A percentile compares a stretch with the other conserved stretches of the same genome.
phyloP scores from a whole-genome alignment of 2,797 vertebrate species.

The Leptatherina wallacei region DNA sequence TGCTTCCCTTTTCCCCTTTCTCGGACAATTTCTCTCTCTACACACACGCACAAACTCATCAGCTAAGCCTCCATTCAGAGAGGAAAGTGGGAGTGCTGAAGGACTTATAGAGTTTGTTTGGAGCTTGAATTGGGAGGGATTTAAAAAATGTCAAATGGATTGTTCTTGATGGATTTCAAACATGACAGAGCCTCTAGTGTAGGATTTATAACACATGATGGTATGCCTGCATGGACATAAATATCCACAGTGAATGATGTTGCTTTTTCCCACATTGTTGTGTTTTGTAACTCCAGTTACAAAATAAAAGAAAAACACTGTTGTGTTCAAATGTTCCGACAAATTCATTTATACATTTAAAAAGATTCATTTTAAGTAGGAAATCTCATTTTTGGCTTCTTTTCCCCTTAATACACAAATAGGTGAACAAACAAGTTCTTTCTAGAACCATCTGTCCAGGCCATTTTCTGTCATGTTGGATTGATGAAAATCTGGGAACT shows the following conservation, averaged over 20 bases:
- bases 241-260: background rate
- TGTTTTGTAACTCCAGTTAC: background rate
- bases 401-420: background rate
- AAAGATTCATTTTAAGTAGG: background rate
- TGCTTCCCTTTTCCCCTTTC: constrained; percentile 14
- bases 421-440: background rate
- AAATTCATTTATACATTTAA: background rate
- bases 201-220: constrained; percentile 14
- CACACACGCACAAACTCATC: constrained; percentile 28
- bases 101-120: constrained; percentile 39
- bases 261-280: constrained; percentile 4
- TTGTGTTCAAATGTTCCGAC: background rate
- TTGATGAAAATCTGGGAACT: background rate
- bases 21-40: constrained; percentile 43
- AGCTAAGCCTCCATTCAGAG: constrained; percentile 39
- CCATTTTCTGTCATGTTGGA: background rate
- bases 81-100: constrained; percentile 16
- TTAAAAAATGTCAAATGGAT: constrained; percentile 42
- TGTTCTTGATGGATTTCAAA: constrained; percentile 49
- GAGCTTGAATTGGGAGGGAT: constrained; percentile 40
- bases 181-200: constrained; percentile 4
- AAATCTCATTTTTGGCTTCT: background rate
- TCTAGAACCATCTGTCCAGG: background rate
- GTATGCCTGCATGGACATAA: background rate
- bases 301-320: background rate